Evolutionary conservation across 2,888 invertebrate genomes (phyloP).

Genomic region (Drosophila atripex): DNA sequence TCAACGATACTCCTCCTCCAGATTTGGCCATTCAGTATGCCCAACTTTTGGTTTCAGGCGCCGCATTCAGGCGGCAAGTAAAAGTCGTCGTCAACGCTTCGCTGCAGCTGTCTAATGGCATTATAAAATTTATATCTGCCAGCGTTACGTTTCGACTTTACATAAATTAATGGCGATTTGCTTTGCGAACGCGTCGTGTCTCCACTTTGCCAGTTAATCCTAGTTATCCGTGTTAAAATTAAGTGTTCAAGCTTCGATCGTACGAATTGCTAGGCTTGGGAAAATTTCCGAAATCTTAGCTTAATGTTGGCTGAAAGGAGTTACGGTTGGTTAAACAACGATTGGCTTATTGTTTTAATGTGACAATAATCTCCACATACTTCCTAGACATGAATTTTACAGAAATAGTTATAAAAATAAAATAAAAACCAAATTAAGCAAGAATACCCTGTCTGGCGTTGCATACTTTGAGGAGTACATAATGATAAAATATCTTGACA

Average conservation of each 20-base stretch:
- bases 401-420: too few relatives aligned
- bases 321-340: background rate
- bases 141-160: conserved; percentile 63
- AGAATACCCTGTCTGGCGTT: too few relatives aligned
- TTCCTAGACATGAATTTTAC: background rate
- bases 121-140: conserved; percentile 68
- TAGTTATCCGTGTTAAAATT: conserved; percentile 38
- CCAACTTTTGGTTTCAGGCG: conserved; percentile 71
- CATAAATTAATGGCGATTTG: conserved; percentile 63
- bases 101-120: conserved; percentile 61
- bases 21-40: conserved; percentile 44
- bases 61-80: conserved; percentile 52
- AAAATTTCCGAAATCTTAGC: conserved; percentile 20
- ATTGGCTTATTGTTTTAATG: background rate
- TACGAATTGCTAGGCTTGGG: conserved; percentile 19
- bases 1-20: conserved; percentile 33
- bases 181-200: conserved; percentile 39
- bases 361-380: background rate
- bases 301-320: background rate
- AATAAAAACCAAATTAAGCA: too few relatives aligned
- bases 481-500: too few relatives aligned
- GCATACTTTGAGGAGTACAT: too few relatives aligned
- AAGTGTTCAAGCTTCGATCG: conserved; percentile 14
- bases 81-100: conserved; percentile 60
- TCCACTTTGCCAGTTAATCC: conserved; percentile 44